Evolutionary conservation across 2,113 vertebrate genomes (phyloP).

Genomic region (Microcebus tavaratra): DNA sequence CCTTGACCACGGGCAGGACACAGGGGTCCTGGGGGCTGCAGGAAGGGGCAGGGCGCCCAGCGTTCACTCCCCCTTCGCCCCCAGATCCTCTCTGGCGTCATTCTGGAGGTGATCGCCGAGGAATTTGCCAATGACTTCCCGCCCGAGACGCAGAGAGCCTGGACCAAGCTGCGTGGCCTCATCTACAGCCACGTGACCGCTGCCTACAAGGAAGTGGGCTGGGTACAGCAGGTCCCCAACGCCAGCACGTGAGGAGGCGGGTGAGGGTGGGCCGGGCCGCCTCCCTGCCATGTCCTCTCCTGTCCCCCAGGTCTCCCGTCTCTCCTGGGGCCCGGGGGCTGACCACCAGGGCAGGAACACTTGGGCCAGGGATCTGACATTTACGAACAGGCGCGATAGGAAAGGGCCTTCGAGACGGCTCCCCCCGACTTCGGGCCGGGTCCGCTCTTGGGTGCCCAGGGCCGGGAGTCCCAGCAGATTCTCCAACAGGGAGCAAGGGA

Average conservation of each 20-base stretch:
- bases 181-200: slow-evolving; percentile 95
- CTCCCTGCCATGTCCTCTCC: background rate
- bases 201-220: slow-evolving; percentile 96
- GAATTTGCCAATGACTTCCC: slow-evolving; percentile 93
- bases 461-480: background rate
- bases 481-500: background rate
- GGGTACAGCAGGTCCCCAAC: slow-evolving; percentile 94
- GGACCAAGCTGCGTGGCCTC: slow-evolving; percentile 93
- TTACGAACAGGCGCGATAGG: background rate
- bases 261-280: slow-evolving; percentile 63
- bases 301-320: background rate
- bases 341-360: background rate
- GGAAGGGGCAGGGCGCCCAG: background rate
- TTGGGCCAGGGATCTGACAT: background rate
- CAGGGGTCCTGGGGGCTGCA: too few relatives aligned
- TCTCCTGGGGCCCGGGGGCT: background rate
- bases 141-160: slow-evolving; percentile 91
- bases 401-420: background rate
- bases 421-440: background rate
- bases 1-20: rapidly evolving
- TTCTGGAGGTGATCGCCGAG: slow-evolving; percentile 94
- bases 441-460: background rate
- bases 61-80: background rate
- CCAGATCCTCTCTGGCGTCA: slow-evolving; percentile 94
- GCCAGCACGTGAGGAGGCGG: slow-evolving; percentile 90